Evolutionary conservation across 2,113 vertebrate species (phyloP), one percentile per base, ranked within the genome.

Genomic region (Hydrolagus affinis): DNA sequence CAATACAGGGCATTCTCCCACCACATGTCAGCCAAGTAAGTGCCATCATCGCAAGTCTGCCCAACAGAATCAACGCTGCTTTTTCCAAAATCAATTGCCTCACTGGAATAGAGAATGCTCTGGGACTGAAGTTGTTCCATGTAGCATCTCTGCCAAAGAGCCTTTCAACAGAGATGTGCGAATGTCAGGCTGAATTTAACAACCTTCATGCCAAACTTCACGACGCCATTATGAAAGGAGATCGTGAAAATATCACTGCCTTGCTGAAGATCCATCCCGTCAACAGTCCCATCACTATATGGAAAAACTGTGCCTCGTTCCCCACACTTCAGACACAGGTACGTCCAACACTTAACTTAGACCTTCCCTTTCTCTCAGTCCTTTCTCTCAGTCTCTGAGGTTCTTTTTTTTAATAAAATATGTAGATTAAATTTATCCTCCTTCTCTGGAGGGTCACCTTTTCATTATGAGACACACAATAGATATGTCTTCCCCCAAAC

Each of bases 251-350:
- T 1, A 86, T 91, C 71, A 69, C 64, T 83, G 68, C 11, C 0
- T 86, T 91, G 1, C 87, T 91, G 10, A 86, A 73, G 21, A 59
- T 72, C n/a, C 87, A 90, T 32, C 86, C 89, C 0, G 85, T 88
- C 80, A 87, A 90, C n/a, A 86, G 89, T 75, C 90, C 90, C 44
- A 15, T 89, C 6, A 86, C 70, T 11, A 62, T 89, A 17, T 86
- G n/a, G 85, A 83, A 86, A 70, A 86, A 69, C 62, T 60, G 85
- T 25, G 56, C 30, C 28, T 11, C 62, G 64, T 64, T 70, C 72
- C 85, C 86, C 23, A 19, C 56, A 14, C 30, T 85, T 8, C 74
- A 86, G 23, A 85, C 9, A 86, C 87, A 89, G 90, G 91, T 93
- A 89, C 85, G 0, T 8, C 0, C 62, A 66, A 17, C 25, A 28